phyloP scores from a whole-genome alignment of 2,888 invertebrate species.

The Oconnorella tubifera region DNA sequence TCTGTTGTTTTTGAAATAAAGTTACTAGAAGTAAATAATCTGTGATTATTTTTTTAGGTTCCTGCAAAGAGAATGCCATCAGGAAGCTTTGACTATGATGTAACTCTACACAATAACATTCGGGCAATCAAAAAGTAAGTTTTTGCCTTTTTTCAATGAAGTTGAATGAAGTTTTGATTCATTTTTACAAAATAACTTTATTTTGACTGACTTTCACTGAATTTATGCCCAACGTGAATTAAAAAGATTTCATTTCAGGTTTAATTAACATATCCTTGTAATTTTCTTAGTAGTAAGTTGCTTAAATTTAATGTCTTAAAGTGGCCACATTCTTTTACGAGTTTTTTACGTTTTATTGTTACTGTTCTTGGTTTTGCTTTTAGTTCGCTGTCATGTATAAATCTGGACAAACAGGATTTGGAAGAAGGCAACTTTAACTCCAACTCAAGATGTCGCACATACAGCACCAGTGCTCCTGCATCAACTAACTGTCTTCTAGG shows the following conservation, averaged over 20 bases:
- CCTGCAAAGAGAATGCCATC: conserved; percentile 72
- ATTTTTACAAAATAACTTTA: not conserved
- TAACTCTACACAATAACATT: conserved; percentile 66
- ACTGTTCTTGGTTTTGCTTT: conserved; percentile 13
- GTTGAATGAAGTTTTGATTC: not conserved
- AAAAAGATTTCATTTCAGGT: too few relatives aligned
- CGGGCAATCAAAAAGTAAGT: conserved; percentile 76
- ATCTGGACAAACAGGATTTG: conserved; percentile 40
- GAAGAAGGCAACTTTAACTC: conserved; percentile 18
- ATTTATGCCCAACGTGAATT: too few relatives aligned
- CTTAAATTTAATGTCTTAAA: too few relatives aligned
- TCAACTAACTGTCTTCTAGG: conserved; percentile 63
- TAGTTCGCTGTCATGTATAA: conserved; percentile 56
- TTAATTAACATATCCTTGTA: too few relatives aligned
- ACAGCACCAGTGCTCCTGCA: conserved; percentile 57
- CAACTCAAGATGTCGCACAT: conserved; percentile 34
- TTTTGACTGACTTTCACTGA: not conserved
- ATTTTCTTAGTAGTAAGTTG: too few relatives aligned
- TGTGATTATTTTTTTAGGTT: conserved; percentile 57
- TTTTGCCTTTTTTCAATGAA: not conserved
- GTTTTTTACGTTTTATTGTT: too few relatives aligned
- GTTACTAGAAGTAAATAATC: too few relatives aligned
- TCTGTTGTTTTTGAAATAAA: too few relatives aligned
- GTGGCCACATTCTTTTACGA: not conserved
- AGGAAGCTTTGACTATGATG: conserved; percentile 77